Evolutionary conservation across 2,888 invertebrate genomes (phyloP), one percentile per base, ranked within the genome.

Genomic region (Eretmocerus hayati): DNA sequence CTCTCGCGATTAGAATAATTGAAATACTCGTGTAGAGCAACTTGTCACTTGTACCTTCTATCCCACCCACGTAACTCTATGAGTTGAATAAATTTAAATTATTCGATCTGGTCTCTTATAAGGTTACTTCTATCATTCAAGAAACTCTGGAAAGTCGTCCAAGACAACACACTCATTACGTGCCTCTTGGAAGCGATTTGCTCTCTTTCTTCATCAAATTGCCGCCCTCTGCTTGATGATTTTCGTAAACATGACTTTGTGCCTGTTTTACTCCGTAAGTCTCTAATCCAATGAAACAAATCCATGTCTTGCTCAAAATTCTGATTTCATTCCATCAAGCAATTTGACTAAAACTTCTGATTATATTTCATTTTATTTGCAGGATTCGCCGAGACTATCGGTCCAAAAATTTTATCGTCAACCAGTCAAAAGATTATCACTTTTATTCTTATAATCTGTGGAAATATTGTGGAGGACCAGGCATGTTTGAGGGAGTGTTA

Each of bases 91-190:
- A n/a, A n/a, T n/a, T n/a, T n/a, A n/a, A n/a, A n/a, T n/a, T n/a
- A n/a, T n/a, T n/a, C n/a, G n/a, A n/a, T n/a, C n/a, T n/a, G n/a
- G n/a, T 48, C 11, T 30, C 9, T 18, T 21, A 31, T 35, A 4
- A 70, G 68, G 55, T 55, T 71, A 26, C 42, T 62, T 5, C 47
- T 45, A 39, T 46, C 66, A 36, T 41, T 69, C 9, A 60, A 64
- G 16, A 59, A 52, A 55, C 59, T 54, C 31, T 48, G 56, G 42
- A 46, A 48, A 2, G 42, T 21, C 4, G 54, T 59, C 9, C 61
- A 59, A 13, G 59, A 66, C 42, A 26, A 38, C 4, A 22, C 46
- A 1, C 41, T 59, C 11, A 26, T 58, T 22, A 44, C 52, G 37
- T 56, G 56, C 41, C 54, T 59, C 13, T 19, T 48, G 4, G 66